phyloP scores from a whole-genome alignment of 2,888 invertebrate species.

The Eristalis arbustorum region DNA sequence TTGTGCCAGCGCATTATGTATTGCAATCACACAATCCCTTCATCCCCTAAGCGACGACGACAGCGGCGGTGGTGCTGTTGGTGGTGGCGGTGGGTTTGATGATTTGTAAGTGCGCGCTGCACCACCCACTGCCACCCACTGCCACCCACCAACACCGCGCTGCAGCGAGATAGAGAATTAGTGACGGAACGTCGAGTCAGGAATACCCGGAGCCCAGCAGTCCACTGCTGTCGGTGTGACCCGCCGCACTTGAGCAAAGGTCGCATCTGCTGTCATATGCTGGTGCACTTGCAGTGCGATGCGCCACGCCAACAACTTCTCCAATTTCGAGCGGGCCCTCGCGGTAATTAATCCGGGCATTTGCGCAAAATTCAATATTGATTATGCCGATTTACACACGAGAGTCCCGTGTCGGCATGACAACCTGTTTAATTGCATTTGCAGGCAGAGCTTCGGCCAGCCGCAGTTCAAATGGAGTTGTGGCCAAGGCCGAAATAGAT shows the following conservation, averaged over 20 bases:
- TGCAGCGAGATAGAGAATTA: constrained; percentile 13
- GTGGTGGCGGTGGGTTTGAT: neutral
- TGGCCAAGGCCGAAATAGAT: constrained; percentile 41
- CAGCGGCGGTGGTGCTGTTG: no score
- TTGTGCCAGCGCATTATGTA: constrained; percentile 36
- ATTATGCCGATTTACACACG: constrained; percentile 30
- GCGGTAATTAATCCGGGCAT: constrained; percentile 28
- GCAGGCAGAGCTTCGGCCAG: neutral
- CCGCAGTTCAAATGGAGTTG: constrained; percentile 25
- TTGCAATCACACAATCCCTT: constrained; percentile 44
- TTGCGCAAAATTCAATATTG: constrained; percentile 32
- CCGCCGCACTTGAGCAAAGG: neutral
- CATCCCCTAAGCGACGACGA: constrained; percentile 32
- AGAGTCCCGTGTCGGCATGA: neutral
- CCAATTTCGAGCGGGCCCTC: constrained; percentile 1
- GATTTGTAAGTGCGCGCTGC: neutral
- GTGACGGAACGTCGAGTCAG: constrained; percentile 35
- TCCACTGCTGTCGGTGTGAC: neutral
- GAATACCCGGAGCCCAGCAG: neutral
- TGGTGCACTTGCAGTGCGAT: neutral
- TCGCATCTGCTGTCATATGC: neutral
- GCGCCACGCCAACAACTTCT: neutral
- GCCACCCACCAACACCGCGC: neutral
- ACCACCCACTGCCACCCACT: neutral
- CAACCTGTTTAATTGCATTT: constrained; percentile 34